A percentile compares a stretch with the other conserved stretches of the same genome.
These are phyloP conservation scores for Agrochola lychnidis DNA, from an alignment of 2,888 invertebrate species.

Conservation along the genomic window DNA sequence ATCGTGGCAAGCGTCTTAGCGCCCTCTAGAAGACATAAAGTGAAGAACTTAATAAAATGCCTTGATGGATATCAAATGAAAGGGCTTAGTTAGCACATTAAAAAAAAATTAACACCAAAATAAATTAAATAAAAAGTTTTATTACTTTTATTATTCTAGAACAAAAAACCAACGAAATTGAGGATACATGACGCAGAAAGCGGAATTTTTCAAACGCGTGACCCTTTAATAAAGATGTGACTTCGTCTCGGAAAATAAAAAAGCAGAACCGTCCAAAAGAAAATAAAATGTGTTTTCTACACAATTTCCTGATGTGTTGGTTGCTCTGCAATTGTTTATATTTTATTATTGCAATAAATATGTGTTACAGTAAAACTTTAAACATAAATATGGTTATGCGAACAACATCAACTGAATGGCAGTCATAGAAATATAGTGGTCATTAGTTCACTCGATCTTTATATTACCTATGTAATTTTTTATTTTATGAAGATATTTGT, in stretches of 20 bases:
- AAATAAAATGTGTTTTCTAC: not conserved
- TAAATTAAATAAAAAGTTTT: too few relatives aligned
- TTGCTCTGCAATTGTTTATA: not conserved
- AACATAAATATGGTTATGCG: not conserved
- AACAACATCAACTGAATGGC: not conserved
- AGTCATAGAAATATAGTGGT: not conserved
- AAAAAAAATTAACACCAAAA: too few relatives aligned
- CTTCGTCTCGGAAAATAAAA: not conserved
- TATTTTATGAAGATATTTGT: too few relatives aligned
- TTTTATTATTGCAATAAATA: not conserved
- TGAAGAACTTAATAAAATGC: too few relatives aligned
- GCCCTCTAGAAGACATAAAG: too few relatives aligned
- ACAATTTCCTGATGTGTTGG: not conserved
- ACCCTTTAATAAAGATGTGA: not conserved
- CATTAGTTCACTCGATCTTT: constrained; percentile 70
- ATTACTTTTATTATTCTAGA: constrained; percentile 40
- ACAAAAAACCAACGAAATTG: constrained; percentile 56
- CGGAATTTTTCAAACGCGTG: not conserved
- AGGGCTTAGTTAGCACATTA: too few relatives aligned
- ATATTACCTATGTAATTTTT: too few relatives aligned
- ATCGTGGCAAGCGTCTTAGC: too few relatives aligned
- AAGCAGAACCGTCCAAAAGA: not conserved
- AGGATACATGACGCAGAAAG: constrained; percentile 61
- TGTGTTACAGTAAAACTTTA: not conserved
- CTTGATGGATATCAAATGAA: too few relatives aligned